Percentiles rank a stretch among this genome's conserved stretches.
Evolutionary conservation across 2,888 invertebrate species (phyloP).

Genomic region (Labia minor): DNA sequence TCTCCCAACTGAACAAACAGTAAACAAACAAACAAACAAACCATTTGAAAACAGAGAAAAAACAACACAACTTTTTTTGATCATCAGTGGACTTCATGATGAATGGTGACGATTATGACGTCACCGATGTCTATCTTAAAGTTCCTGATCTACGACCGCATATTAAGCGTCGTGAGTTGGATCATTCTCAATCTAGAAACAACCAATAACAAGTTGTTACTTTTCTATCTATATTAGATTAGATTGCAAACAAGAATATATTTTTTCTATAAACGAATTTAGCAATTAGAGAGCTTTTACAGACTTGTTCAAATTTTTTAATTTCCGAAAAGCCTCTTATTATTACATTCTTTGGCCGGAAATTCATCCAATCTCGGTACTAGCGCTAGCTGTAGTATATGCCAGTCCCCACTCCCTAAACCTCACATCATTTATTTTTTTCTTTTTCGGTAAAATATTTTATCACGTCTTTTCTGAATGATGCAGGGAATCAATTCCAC

Average conservation of each 20-base stretch:
- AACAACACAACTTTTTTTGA: conserved; percentile 13
- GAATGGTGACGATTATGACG: conserved; percentile 13
- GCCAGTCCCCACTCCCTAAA: background rate
- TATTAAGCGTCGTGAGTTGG: conserved; percentile 13
- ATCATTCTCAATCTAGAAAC: conserved; percentile 9
- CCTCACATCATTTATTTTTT: too few species aligned
- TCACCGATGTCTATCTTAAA: conserved; percentile 13
- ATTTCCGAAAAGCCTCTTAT: background rate
- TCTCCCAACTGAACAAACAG: background rate
- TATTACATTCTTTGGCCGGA: background rate
- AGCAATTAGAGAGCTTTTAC: background rate
- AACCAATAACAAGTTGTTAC: conserved; percentile 7
- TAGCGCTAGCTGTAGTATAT: background rate
- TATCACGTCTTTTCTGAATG: background rate
- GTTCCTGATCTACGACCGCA: conserved; percentile 13
- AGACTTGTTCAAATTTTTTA: background rate
- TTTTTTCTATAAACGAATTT: background rate
- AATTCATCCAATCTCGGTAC: background rate
- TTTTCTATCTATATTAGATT: conserved; percentile 1
- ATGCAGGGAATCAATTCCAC: background rate
- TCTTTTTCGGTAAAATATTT: background rate
- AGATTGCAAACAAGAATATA: background rate
- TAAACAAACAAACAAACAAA: conserved; percentile 13
- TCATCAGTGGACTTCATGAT: conserved; percentile 7
- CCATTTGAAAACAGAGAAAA: conserved; percentile 7